phyloP scores from a whole-genome alignment of 2,113 vertebrate species.

The Notiomystis cincta region DNA sequence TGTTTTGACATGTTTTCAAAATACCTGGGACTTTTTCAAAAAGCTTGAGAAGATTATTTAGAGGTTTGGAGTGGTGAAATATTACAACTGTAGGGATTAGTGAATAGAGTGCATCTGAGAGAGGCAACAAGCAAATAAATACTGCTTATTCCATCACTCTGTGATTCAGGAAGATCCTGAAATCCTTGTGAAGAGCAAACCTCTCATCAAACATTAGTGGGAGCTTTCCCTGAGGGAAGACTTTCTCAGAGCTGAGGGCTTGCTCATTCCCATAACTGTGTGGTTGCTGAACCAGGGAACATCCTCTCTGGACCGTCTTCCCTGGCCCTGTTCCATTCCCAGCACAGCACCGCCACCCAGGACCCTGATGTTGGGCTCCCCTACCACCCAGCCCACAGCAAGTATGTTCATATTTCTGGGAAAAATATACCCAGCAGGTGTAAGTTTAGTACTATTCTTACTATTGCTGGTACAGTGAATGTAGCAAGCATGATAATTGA shows the following conservation, averaged over 20 bases:
- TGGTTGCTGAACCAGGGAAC: neutral
- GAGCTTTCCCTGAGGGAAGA: neutral
- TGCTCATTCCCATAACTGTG: neutral
- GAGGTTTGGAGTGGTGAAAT: neutral
- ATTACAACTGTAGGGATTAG: neutral
- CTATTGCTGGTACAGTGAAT: neutral
- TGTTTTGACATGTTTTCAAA: neutral
- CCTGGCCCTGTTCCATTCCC: neutral
- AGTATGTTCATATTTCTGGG: neutral
- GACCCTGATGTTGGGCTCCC: neutral
- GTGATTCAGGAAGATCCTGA: neutral
- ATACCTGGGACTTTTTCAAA: neutral
- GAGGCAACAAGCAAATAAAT: neutral
- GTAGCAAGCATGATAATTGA: constrained; percentile 45
- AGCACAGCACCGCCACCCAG: accelerated
- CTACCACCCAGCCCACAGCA: neutral
- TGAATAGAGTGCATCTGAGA: neutral
- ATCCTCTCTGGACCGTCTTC: accelerated
- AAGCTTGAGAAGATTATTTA: neutral
- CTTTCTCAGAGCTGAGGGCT: neutral
- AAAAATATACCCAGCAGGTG: constrained; percentile 35
- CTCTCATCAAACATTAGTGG: neutral
- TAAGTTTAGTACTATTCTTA: constrained; percentile 44
- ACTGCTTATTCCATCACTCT: neutral
- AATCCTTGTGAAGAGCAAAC: neutral